A percentile compares a stretch with the other conserved stretches of the same genome.
Conservation (phyloP, 2,797 vertebrate species). For the Sebastes miniatus region DNA sequence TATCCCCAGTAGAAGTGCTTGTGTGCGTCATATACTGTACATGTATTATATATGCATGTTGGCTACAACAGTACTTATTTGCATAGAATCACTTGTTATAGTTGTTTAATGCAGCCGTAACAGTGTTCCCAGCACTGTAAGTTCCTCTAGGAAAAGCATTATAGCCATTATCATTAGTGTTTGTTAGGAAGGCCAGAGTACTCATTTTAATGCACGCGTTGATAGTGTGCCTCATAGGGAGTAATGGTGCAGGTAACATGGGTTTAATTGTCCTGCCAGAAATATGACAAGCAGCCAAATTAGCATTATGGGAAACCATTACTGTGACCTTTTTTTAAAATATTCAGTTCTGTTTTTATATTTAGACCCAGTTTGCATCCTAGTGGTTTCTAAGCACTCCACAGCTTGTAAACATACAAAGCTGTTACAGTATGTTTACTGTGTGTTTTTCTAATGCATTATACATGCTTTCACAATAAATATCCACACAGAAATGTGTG, state of each 20-base stretch:
- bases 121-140: not conserved
- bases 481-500: not conserved
- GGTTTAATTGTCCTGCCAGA: conserved; percentile 17
- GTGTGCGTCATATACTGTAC: not conserved
- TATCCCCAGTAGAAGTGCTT: not conserved
- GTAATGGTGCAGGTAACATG: conserved; percentile 2
- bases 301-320: conserved; percentile 23
- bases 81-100: not conserved
- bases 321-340: conserved; percentile 7
- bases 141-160: not conserved
- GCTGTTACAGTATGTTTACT: not conserved
- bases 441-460: conserved; percentile 9
- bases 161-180: not conserved
- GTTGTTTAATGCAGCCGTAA: not conserved
- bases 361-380: conserved; percentile 2
- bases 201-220: not conserved
- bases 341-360: conserved; percentile 7
- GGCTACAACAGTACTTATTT: not conserved
- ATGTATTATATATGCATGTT: not conserved
- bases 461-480: not conserved
- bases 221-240: not conserved
- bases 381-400: not conserved
- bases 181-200: not conserved
- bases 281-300: conserved; percentile 5
- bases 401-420: not conserved